Evolutionary conservation across 2,113 vertebrate genomes (phyloP).

Genomic region (Nematolebias whitei): DNA sequence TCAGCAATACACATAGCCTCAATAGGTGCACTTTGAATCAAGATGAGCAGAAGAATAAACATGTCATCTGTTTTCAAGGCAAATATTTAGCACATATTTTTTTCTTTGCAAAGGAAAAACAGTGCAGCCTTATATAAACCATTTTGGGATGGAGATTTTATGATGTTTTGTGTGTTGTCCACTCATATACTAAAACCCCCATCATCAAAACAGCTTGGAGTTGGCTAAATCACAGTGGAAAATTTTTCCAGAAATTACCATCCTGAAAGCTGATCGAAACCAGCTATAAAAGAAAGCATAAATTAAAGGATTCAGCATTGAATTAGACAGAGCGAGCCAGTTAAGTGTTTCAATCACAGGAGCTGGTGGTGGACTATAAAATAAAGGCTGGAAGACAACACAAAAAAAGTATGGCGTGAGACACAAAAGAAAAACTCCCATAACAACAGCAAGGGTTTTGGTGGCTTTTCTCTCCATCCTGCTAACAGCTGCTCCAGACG

Average conservation of each 20-base stretch:
- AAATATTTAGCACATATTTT: too few relatives aligned
- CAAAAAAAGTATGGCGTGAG: slow-evolving; percentile 28
- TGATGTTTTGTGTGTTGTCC: too few relatives aligned
- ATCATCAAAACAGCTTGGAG: slow-evolving; percentile 2
- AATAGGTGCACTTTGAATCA: too few relatives aligned
- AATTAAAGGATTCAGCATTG: slow-evolving; percentile 45
- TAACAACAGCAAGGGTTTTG: slow-evolving; percentile 30
- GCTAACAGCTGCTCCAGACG: slow-evolving; percentile 11
- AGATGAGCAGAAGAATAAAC: too few relatives aligned
- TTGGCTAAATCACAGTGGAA: slow-evolving; percentile 2
- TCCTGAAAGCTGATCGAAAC: slow-evolving; percentile 33
- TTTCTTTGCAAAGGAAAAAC: too few relatives aligned
- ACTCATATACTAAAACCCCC: too few relatives aligned
- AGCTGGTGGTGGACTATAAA: neutral
- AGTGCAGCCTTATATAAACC: too few relatives aligned
- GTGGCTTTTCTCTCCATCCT: slow-evolving; percentile 46
- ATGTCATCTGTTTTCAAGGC: too few relatives aligned
- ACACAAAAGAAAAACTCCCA: slow-evolving; percentile 44
- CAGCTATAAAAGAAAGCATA: slow-evolving; percentile 44
- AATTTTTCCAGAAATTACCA: slow-evolving; percentile 35
- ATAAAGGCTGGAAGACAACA: slow-evolving; percentile 23
- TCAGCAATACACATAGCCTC: too few relatives aligned
- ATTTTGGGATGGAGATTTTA: too few relatives aligned
- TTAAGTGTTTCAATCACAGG: slow-evolving; percentile 23
- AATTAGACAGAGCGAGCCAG: slow-evolving; percentile 33